Evolutionary conservation across 2,113 vertebrate genomes (phyloP).

Genomic region (Ia io): DNA sequence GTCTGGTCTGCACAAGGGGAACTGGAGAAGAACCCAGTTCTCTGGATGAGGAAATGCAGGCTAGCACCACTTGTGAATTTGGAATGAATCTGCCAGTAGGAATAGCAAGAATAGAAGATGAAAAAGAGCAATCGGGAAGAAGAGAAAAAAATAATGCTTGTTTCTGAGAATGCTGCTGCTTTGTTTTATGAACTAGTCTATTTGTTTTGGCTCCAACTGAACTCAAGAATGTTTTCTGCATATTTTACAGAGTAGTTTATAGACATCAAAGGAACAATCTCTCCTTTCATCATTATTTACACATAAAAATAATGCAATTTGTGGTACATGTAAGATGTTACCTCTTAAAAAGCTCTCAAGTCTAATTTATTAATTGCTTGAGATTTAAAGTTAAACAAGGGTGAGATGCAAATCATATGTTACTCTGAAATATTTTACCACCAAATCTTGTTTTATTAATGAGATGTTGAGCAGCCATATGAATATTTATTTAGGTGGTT

Average conservation of each 20-base stretch:
- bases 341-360: slow-evolving; percentile 83
- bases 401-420: slow-evolving; percentile 75
- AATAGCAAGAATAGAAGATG: slow-evolving; percentile 65
- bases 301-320: slow-evolving; percentile 80
- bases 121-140: slow-evolving; percentile 76
- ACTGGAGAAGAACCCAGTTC: neutral
- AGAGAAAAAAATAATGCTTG: slow-evolving; percentile 56
- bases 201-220: slow-evolving; percentile 74
- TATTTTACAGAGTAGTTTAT: slow-evolving; percentile 74
- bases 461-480: slow-evolving; percentile 76
- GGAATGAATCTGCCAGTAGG: slow-evolving; percentile 53
- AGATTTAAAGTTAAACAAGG: slow-evolving; percentile 82
- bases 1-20: neutral
- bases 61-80: slow-evolving; percentile 7
- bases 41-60: slow-evolving; percentile 23
- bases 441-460: slow-evolving; percentile 80
- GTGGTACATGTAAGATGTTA: slow-evolving; percentile 74
- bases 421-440: slow-evolving; percentile 78
- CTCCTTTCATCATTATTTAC: slow-evolving; percentile 79
- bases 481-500: slow-evolving; percentile 80
- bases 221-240: slow-evolving; percentile 76
- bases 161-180: slow-evolving; percentile 82
- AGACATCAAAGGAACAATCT: slow-evolving; percentile 76
- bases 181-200: slow-evolving; percentile 78
- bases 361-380: slow-evolving; percentile 83